Conservation (phyloP, 2,113 vertebrate species). For the Papio anubis region DNA sequence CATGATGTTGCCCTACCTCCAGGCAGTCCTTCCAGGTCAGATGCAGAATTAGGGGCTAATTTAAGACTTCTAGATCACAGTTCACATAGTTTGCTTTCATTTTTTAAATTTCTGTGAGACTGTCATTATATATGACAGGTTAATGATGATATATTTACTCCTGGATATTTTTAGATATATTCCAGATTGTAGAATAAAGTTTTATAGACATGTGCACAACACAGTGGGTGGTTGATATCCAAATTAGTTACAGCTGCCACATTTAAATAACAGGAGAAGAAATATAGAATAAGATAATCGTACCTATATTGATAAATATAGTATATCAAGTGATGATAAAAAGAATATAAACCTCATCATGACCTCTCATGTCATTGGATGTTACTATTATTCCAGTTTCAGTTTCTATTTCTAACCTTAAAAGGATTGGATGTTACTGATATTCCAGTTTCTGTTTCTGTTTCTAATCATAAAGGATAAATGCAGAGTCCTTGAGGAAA, state of each 20-base stretch:
- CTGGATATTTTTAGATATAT: conserved; percentile 78
- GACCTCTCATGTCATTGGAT: conserved; percentile 1
- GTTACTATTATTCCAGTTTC: conserved; percentile 28
- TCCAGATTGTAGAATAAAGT: conserved; percentile 77
- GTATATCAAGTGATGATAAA: background rate
- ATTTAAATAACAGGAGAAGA: conserved; percentile 68
- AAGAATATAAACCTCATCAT: conserved; percentile 22
- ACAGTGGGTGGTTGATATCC: conserved; percentile 78
- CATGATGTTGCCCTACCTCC: background rate
- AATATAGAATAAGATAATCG: background rate
- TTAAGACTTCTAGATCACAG: background rate
- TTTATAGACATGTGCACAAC: conserved; percentile 70
- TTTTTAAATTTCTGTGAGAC: conserved; percentile 63
- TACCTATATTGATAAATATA: conserved; percentile 21
- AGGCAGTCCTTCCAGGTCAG: conserved; percentile 15
- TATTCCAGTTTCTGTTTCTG: background rate
- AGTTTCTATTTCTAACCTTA: conserved; percentile 28
- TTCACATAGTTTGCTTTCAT: conserved; percentile 68
- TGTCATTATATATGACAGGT: conserved; percentile 64
- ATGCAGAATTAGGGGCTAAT: conserved; percentile 30
- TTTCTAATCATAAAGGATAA: conserved; percentile 37
- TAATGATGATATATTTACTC: conserved; percentile 78
- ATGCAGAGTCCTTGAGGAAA: conserved; percentile 24
- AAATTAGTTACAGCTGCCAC: conserved; percentile 75
- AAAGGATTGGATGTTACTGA: conserved; percentile 24